These are phyloP conservation scores for Cremastinae sp. DNA, from an alignment of 2,888 invertebrate genomes.

Conservation along the genomic window DNA sequence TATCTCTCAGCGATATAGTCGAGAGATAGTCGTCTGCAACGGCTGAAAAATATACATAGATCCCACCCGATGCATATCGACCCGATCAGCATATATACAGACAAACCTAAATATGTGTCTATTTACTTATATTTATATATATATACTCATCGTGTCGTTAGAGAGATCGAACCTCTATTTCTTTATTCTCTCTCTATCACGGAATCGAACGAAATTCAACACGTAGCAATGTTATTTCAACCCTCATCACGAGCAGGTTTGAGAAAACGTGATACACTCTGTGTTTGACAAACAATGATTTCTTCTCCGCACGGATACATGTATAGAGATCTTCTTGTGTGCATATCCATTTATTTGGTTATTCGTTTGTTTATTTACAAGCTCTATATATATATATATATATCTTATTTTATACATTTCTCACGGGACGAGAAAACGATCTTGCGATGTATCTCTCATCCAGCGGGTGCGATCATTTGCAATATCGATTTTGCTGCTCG, in stretches of 20 bases:
- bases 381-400: too few species aligned
- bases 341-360: neutral
- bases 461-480: constrained; percentile 26
- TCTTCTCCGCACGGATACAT: constrained; percentile 2
- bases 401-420: constrained; percentile 6
- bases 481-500: constrained; percentile 31
- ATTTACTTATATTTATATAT: constrained; percentile 8
- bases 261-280: constrained; percentile 16
- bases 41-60: constrained; percentile 40
- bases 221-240: constrained; percentile 46
- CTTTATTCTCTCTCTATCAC: constrained; percentile 27
- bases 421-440: constrained; percentile 26
- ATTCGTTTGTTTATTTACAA: neutral
- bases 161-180: constrained; percentile 37
- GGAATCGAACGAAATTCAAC: constrained; percentile 52
- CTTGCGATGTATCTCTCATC: constrained; percentile 18
- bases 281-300: constrained; percentile 52
- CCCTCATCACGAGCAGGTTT: constrained; percentile 35
- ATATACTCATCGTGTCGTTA: constrained; percentile 9
- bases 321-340: too few species aligned
- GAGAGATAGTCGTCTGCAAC: constrained; percentile 52
- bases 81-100: constrained; percentile 9
- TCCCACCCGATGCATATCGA: neutral
- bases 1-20: constrained; percentile 53
- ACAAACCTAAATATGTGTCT: constrained; percentile 4